Evolutionary conservation across 2,888 invertebrate genomes (phyloP).

Genomic region (Melangyna quadrimaculata): DNA sequence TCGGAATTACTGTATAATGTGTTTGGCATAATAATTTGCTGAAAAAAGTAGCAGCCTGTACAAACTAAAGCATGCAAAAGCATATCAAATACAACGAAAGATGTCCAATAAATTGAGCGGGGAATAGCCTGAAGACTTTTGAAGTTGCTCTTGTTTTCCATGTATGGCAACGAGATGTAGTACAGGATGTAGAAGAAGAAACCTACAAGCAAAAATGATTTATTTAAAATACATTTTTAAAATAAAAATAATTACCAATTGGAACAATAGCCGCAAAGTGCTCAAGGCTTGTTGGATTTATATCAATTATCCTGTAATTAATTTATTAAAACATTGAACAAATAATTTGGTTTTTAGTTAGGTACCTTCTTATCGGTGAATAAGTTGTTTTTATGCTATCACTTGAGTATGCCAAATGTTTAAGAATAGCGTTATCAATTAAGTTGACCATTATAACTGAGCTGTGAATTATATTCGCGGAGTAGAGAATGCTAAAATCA

Average conservation of each 20-base stretch:
- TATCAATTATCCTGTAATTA: constrained; percentile 73
- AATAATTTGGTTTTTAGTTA: not conserved
- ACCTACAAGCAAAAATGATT: constrained; percentile 63
- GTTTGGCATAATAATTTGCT: constrained; percentile 75
- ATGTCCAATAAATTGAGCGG: constrained; percentile 84
- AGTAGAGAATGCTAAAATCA: constrained; percentile 80
- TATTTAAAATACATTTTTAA: not conserved
- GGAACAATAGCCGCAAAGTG: constrained; percentile 78
- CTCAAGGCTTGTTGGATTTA: constrained; percentile 77
- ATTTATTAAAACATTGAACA: not conserved
- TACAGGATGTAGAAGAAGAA: constrained; percentile 80
- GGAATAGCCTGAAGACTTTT: constrained; percentile 86
- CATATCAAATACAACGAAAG: constrained; percentile 84
- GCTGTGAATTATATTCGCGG: constrained; percentile 82
- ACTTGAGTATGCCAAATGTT: constrained; percentile 72
- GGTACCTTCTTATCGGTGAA: constrained; percentile 76
- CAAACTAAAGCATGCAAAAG: constrained; percentile 77
- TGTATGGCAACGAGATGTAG: constrained; percentile 84
- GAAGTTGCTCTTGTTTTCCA: constrained; percentile 84
- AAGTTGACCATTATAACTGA: constrained; percentile 82
- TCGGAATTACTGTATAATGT: constrained; percentile 76
- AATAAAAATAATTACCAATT: constrained; percentile 73
- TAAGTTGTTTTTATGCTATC: constrained; percentile 75
- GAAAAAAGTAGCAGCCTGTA: constrained; percentile 73
- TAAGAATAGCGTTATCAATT: constrained; percentile 81